Base-by-base conservation (phyloP, 2,797 vertebrate species). In the Coccyzus lansbergi region DNA sequence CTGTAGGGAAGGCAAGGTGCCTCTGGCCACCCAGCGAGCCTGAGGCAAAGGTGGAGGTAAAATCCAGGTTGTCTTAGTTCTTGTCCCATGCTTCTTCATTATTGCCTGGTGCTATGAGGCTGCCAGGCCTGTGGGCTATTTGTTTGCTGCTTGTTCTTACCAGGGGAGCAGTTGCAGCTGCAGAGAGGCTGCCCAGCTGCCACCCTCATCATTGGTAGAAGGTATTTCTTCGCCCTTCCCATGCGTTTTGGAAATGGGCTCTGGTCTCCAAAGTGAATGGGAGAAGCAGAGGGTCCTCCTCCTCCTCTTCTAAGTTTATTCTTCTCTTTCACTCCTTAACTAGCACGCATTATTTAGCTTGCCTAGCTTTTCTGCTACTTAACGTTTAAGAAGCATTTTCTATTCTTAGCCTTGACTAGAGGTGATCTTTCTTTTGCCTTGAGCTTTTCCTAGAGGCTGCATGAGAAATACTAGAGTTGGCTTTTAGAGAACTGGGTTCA, bases 11-110 rank as follows among this genome's bases (percentile, higher is more conserved):
- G 38, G 26, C 29, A 40, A 42, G 22, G 42, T 31, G 59, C 28
- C 58, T 81, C 38, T 44, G 63, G 33, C 5, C 20, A 9, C 28
- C 4, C 34, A 22, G 40, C 0, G 1, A 77, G 64, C 42, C 38
- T 2, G 14, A 56, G 75, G 34, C 60, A 25, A 46, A 55, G 42
- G 6, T 49, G 6, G 42, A n/a, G 31, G 3, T 49, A 62, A 22
- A 70, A 42, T 77, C 52, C 0, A 0, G 12, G 9, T 29, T 42
- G 25, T 31, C 15, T 48, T 33, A 8, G 9, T 31, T 29, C 53
- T 38, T 33, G 11, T 34, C n/a, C 14, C 9, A 1, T 33, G 44
- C 56, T 68, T 51, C 14, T 22, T 52, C 4, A 34, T 44, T 4
- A 0, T 58, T 70, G 29, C 62, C 14, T 17, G 59, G 22, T n/a